Evolutionary conservation across 1,140 invertebrate genomes (phyloP), one percentile per base, ranked within the genome.

Genomic region (Pentalonia nigronervosa): DNA sequence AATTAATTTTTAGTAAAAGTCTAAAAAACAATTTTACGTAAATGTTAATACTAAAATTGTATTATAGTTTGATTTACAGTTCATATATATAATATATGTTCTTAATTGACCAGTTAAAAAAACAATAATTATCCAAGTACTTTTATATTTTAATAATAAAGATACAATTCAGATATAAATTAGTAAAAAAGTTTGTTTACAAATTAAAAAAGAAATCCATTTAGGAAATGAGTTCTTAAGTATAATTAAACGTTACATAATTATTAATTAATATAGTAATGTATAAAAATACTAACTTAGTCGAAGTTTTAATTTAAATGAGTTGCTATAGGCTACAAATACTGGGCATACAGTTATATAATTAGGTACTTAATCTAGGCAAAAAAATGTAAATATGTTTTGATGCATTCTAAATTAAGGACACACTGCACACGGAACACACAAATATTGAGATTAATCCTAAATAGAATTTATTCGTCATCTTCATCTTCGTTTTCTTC

Each of bases 101-200:
- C 56, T 91, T 48, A 23, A 41, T 41, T 41, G 67, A 91, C 17
- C 23, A 41, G 30, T 0, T 11, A 76, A n/a, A n/a, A 76, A n/a
- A 76, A 76, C 11, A 14, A 76, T 4, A n/a, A n/a, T 76, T 50
- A 83, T 92, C 41, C 67, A 81, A 92, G 90, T 92, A 92, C 76
- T 34, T 92, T 81, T 92, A 81, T 92, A 34, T 60, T 81, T 83
- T 83, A 76, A 76, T 56, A 83, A 83, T 86, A 93, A 36, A 84
- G 81, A 93, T 93, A 93, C 91, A 84, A 86, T 84, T 86, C 76
- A 83, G 48, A 86, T 86, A 76, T 53, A 93, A 93, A 93, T 93
- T 84, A 93, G 81, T 93, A 92, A 92, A 93, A 93, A 93, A 93
- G 91, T 93, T 53, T 86, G 76, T 83, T 93, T 86, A 93, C 47